phyloP scores from a whole-genome alignment of 2,113 vertebrate species.

The Neoarius graeffei region DNA sequence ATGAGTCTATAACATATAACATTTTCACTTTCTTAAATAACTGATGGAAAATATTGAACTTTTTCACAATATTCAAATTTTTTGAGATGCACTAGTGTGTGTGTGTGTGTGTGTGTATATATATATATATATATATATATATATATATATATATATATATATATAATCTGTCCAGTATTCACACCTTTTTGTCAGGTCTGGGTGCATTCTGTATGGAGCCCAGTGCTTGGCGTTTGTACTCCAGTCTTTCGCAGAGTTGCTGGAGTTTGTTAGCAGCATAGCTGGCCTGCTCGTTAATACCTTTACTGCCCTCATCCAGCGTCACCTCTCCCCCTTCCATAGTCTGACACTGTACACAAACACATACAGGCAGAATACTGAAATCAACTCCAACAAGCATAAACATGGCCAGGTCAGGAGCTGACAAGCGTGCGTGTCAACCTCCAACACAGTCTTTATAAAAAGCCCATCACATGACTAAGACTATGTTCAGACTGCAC shows the following conservation, averaged over 20 bases:
- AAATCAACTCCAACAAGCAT: not conserved
- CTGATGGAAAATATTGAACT: no score
- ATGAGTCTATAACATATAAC: no score
- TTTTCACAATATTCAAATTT: no score
- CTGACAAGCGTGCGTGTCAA: not conserved
- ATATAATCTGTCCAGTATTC: not conserved
- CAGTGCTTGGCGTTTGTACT: constrained; percentile 95
- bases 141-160: no score
- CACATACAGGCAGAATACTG: constrained; percentile 7
- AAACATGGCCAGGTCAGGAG: not conserved
- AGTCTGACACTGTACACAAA: constrained; percentile 70
- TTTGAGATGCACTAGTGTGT: no score
- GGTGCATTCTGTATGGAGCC: constrained; percentile 93
- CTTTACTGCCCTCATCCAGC: constrained; percentile 81
- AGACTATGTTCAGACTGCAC: no score
- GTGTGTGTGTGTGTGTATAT: no score
- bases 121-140: no score
- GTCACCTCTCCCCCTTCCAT: constrained; percentile 78
- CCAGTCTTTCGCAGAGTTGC: constrained; percentile 91
- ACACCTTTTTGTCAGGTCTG: constrained; percentile 96
- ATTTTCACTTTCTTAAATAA: no score
- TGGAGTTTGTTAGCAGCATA: constrained; percentile 90
- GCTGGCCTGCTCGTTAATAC: constrained; percentile 90
- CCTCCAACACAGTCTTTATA: not conserved
- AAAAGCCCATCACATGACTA: not conserved